phyloP scores from a whole-genome alignment of 2,888 invertebrate genomes.

The Notodonta dromedarius region DNA sequence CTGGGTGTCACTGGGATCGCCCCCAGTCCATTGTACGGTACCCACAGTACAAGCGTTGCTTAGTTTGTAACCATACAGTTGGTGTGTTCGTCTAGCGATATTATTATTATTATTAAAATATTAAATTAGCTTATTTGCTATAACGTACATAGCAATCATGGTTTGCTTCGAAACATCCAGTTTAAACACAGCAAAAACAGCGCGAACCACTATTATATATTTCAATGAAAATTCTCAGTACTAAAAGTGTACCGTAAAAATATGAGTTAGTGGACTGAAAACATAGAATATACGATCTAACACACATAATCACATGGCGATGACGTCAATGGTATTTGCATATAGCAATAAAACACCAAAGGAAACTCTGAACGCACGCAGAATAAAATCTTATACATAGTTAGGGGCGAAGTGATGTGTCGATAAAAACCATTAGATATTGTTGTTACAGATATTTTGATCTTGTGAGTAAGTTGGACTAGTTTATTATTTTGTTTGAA shows the following conservation, averaged over 20 bases:
- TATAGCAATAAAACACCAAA: constrained; percentile 23
- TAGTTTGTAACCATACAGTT: too few relatives aligned
- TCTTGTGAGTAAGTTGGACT: neutral
- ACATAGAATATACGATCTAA: constrained; percentile 14
- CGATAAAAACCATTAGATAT: constrained; percentile 17
- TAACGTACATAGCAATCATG: too few relatives aligned
- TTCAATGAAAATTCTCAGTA: constrained; percentile 1
- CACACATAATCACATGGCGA: constrained; percentile 11
- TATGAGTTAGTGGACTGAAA: constrained; percentile 23
- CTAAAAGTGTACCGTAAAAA: constrained; percentile 25
- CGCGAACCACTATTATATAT: too few relatives aligned
- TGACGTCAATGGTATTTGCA: constrained; percentile 32
- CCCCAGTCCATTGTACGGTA: too few relatives aligned
- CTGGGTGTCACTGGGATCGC: too few relatives aligned
- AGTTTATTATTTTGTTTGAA: neutral
- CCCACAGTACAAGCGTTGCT: too few relatives aligned
- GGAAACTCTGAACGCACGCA: constrained; percentile 2
- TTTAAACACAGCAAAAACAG: too few relatives aligned
- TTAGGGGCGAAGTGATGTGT: constrained; percentile 24
- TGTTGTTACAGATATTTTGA: constrained; percentile 1
- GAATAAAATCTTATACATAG: constrained; percentile 20
- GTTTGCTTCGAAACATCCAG: too few relatives aligned
- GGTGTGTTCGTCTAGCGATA: too few relatives aligned
- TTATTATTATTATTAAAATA: too few relatives aligned
- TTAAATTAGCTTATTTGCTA: too few relatives aligned